Evolutionary conservation across 2,888 invertebrate species (phyloP).

Genomic region (Dastarcus helophoroides): DNA sequence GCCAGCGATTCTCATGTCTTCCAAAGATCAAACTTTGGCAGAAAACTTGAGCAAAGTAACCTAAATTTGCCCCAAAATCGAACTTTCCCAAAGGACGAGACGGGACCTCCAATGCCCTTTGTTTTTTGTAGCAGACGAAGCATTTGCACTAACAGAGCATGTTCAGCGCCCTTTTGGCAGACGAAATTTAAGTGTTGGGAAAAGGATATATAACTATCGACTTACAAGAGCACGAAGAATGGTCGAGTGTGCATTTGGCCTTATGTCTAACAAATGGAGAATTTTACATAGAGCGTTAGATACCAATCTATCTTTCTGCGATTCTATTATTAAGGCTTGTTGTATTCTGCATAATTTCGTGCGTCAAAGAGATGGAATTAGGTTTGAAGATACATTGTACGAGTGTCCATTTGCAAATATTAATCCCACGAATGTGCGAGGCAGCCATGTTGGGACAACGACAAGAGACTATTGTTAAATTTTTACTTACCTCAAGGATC

Average conservation of each 20-base stretch:
- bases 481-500: constrained; percentile 16
- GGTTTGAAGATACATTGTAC: constrained; percentile 10
- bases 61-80: no score
- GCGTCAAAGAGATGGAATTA: constrained; percentile 7
- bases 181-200: constrained; percentile 9
- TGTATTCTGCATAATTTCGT: constrained; percentile 18
- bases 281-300: constrained; percentile 25
- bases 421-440: constrained; percentile 8
- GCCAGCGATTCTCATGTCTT: no score
- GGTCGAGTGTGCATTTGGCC: constrained; percentile 15
- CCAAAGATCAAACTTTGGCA: no score
- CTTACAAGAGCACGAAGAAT: constrained; percentile 12
- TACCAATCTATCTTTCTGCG: constrained; percentile 19
- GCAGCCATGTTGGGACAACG: constrained; percentile 9
- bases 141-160: constrained; percentile 15
- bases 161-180: constrained; percentile 16
- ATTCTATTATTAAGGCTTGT: constrained; percentile 22
- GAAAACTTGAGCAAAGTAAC: no score
- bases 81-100: no score
- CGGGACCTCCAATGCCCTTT: no score
- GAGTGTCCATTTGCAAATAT: constrained; percentile 5
- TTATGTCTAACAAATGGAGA: constrained; percentile 22
- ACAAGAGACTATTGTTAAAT: constrained; percentile 16
- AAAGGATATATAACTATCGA: constrained; percentile 14
- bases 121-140: constrained; percentile 20